Evolutionary conservation across 1,140 invertebrate genomes (phyloP).

Genomic region (Scaptodrosophila lebanonensis): DNA sequence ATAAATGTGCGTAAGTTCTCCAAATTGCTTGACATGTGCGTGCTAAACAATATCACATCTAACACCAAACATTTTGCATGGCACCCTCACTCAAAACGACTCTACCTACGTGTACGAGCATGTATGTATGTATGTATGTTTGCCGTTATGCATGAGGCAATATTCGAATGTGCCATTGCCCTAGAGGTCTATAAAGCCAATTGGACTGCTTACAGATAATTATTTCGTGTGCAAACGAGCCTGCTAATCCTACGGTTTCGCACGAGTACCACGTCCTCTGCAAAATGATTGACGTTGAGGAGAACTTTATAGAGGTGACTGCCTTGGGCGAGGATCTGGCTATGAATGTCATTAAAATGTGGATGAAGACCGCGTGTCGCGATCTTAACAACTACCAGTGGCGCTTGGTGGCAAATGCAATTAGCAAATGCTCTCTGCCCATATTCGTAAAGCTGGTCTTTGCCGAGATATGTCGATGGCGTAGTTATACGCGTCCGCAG

Average conservation of each 20-base stretch:
- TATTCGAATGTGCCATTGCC: background rate
- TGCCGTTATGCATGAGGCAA: constrained; percentile 66
- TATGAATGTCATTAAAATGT: constrained; percentile 94
- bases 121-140: background rate
- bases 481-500: constrained; percentile 95
- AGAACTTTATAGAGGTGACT: constrained; percentile 95
- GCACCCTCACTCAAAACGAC: constrained; percentile 37
- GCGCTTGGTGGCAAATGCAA: constrained; percentile 94
- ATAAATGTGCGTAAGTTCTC: constrained; percentile 60
- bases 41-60: constrained; percentile 66
- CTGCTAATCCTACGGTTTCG: constrained; percentile 90
- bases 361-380: constrained; percentile 94
- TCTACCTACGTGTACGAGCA: constrained; percentile 1
- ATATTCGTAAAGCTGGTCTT: constrained; percentile 98
- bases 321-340: constrained; percentile 95
- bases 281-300: constrained; percentile 92
- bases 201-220: constrained; percentile 84
- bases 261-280: constrained; percentile 90
- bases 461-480: constrained; percentile 97
- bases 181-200: background rate
- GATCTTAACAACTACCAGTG: constrained; percentile 96
- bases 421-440: constrained; percentile 95
- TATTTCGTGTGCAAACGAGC: constrained; percentile 92
- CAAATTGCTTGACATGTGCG: constrained; percentile 74
- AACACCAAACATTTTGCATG: constrained; percentile 19